Evolutionary conservation across 2,113 vertebrate genomes (phyloP).

Genomic region (Ariopsis seemanni): DNA sequence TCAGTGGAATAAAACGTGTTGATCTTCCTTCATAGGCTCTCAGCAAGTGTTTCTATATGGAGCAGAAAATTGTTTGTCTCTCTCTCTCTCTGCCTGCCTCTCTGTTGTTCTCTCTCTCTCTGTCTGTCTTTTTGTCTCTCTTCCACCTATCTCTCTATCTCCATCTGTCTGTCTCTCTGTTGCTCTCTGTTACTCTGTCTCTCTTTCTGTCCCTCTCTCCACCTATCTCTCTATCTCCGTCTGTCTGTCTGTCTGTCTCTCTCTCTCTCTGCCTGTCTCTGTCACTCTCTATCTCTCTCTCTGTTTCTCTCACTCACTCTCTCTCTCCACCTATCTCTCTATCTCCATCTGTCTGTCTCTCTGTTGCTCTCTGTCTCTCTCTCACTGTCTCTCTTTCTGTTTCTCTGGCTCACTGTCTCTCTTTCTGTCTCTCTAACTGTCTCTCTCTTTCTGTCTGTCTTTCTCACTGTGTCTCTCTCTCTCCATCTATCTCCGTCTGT

Average conservation of each 20-base stretch:
- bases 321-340: too few species aligned
- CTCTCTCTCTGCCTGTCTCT: slow-evolving; percentile 6
- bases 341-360: too few species aligned
- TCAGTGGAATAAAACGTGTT: slow-evolving; percentile 49
- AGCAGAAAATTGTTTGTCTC: slow-evolving; percentile 27
- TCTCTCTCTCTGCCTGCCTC: neutral
- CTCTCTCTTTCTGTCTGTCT: too few species aligned
- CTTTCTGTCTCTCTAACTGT: too few species aligned
- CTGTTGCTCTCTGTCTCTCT: too few species aligned
- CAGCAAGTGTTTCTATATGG: slow-evolving; percentile 46
- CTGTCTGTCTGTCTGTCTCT: neutral
- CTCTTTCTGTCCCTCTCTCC: too few species aligned
- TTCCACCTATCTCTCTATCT: neutral
- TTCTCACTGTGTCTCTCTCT: too few species aligned
- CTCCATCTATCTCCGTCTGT: too few species aligned
- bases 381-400: too few species aligned
- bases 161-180: neutral
- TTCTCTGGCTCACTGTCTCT: too few species aligned
- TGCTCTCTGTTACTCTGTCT: neutral
- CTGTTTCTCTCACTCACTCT: too few species aligned
- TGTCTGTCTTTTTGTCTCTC: too few species aligned
- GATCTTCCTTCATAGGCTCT: slow-evolving; percentile 37
- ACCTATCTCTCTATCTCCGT: slow-evolving; percentile 4
- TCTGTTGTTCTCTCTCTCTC: slow-evolving; percentile 1
- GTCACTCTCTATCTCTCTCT: neutral